Percentiles rank a stretch among this genome's conserved stretches.
phyloP scores from a whole-genome alignment of 2,888 invertebrate species.

The Cryptosula pallasiana region DNA sequence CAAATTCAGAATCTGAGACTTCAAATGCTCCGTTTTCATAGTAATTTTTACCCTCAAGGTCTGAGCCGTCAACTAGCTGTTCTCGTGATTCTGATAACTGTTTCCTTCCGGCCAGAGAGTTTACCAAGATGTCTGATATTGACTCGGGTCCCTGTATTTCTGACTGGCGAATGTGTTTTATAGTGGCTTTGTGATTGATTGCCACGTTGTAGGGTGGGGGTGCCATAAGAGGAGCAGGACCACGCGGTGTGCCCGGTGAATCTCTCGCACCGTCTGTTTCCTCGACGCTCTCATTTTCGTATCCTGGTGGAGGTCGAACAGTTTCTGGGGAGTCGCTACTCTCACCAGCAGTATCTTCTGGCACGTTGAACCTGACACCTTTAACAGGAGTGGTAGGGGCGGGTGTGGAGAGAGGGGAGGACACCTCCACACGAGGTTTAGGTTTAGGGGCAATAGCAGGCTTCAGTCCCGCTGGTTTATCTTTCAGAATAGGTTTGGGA shows the following conservation, averaged over 20 bases:
- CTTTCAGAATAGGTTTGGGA: not conserved
- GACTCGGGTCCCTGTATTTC: conserved; percentile 6
- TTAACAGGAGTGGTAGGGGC: not conserved
- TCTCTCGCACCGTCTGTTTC: not conserved
- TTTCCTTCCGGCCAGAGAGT: not conserved
- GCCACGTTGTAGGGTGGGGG: not conserved
- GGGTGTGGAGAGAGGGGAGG: not conserved
- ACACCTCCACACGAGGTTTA: not conserved
- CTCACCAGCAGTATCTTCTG: not conserved
- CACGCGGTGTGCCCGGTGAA: too few species aligned
- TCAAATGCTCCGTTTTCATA: conserved; percentile 23
- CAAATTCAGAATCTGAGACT: conserved; percentile 21
- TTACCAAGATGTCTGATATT: not conserved
- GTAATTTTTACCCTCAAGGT: not conserved
- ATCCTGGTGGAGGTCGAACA: conserved; percentile 8
- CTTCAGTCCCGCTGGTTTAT: not conserved
- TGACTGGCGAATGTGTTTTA: conserved; percentile 3
- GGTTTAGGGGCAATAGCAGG: not conserved
- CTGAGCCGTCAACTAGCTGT: conserved; percentile 12
- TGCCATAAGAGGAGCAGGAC: not conserved
- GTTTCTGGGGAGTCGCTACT: not conserved
- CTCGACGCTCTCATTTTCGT: not conserved
- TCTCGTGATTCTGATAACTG: conserved; percentile 8
- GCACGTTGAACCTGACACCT: conserved; percentile 12
- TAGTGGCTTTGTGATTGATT: not conserved